phyloP scores from a whole-genome alignment of 2,888 invertebrate genomes.

The Cantharis rufa region DNA sequence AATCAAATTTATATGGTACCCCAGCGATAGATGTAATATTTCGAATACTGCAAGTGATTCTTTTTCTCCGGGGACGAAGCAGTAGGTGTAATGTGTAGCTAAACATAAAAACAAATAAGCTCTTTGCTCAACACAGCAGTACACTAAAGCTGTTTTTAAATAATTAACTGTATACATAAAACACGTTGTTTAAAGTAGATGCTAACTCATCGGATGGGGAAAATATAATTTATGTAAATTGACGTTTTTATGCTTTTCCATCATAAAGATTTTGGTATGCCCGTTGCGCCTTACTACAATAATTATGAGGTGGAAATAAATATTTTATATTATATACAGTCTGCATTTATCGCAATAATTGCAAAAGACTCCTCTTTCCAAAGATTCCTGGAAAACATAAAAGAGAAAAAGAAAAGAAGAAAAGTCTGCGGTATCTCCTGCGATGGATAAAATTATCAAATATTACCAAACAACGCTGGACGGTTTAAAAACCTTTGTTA shows the following conservation, averaged over 20 bases:
- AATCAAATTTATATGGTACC: not conserved
- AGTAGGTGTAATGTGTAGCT: constrained; percentile 35
- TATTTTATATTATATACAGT: not conserved
- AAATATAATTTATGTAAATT: constrained; percentile 19
- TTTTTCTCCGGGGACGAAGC: constrained; percentile 26
- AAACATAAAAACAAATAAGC: constrained; percentile 31
- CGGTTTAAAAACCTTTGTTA: not conserved
- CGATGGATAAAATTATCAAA: not conserved
- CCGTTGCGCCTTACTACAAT: not conserved
- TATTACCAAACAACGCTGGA: not conserved
- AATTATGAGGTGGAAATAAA: not conserved
- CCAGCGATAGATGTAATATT: not conserved
- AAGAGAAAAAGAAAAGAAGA: not conserved
- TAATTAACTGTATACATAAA: constrained; percentile 31
- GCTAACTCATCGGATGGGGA: constrained; percentile 19
- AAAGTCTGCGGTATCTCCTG: not conserved
- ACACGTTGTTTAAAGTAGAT: constrained; percentile 17
- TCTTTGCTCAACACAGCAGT: constrained; percentile 20
- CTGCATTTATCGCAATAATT: not conserved
- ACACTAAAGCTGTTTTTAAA: constrained; percentile 32
- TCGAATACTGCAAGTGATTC: not conserved
- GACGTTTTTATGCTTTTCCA: constrained; percentile 17
- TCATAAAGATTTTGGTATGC: constrained; percentile 11
- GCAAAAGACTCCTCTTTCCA: not conserved
- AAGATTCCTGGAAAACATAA: not conserved